These are phyloP conservation scores for Amphibalanus amphitrite DNA, from an alignment of 1,140 invertebrate species.

Conservation along the genomic window DNA sequence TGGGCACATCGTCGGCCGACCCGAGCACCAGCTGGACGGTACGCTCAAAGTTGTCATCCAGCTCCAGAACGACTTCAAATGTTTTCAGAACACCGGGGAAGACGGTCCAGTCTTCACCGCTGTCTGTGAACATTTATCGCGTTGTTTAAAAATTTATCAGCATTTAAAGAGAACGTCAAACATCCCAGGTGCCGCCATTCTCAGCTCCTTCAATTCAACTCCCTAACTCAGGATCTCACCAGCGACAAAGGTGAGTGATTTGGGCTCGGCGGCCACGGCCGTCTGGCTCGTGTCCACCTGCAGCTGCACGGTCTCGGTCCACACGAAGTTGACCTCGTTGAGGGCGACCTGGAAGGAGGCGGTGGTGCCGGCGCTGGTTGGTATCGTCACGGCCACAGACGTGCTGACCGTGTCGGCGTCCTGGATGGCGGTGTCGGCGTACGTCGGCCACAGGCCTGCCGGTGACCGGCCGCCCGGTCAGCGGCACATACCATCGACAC, in stretches of 20 bases:
- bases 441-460: not conserved
- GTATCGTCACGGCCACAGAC: not conserved
- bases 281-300: not conserved
- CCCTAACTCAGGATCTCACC: not conserved
- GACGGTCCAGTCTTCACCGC: not conserved
- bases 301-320: not conserved
- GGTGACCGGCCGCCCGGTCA: too few relatives aligned
- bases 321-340: not conserved
- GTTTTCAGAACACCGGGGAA: not conserved
- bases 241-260: not conserved
- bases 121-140: not conserved
- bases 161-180: too few relatives aligned
- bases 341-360: not conserved
- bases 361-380: too few relatives aligned
- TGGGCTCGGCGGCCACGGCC: not conserved
- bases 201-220: too few relatives aligned
- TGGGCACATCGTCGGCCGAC: not conserved
- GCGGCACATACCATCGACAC: too few relatives aligned
- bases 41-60: not conserved
- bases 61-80: not conserved
- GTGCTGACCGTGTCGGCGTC: not conserved
- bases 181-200: too few relatives aligned
- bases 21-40: not conserved
- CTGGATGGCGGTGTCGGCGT: not conserved
- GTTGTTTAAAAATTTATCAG: too few relatives aligned